These are phyloP conservation scores for Eira barbara DNA, from an alignment of 2,113 vertebrate species.

Conservation along the genomic window DNA sequence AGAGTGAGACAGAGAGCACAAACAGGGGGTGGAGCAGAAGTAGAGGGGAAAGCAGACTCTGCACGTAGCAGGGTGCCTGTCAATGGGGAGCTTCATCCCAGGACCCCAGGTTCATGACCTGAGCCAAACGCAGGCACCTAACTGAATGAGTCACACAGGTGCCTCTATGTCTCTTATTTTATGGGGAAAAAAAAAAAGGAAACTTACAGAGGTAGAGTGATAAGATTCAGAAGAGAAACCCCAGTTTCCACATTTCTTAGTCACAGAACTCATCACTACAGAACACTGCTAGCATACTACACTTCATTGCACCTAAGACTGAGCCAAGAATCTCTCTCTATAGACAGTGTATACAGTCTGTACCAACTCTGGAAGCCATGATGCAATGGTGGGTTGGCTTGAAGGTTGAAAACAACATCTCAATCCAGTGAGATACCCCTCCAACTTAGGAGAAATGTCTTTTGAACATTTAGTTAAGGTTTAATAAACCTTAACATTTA, in stretches of 20 bases:
- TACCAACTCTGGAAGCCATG: neutral
- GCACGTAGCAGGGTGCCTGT: neutral
- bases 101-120: neutral
- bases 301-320: neutral
- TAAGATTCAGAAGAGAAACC: neutral
- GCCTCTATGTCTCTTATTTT: neutral
- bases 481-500: too few species aligned
- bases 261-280: neutral
- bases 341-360: too few species aligned
- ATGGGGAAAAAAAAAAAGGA: neutral
- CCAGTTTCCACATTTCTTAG: neutral
- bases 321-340: neutral
- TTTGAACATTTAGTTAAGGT: neutral
- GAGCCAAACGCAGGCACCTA: neutral
- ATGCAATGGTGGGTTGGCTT: too few species aligned
- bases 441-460: neutral
- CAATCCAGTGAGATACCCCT: neutral
- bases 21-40: neutral
- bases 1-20: neutral
- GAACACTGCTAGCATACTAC: neutral
- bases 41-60: neutral
- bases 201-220: neutral
- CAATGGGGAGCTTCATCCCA: neutral
- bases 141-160: neutral
- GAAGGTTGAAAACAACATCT: neutral